Percentiles rank a stretch among this genome's conserved stretches.
phyloP scores from a whole-genome alignment of 2,113 vertebrate genomes.

The Oceanodroma tethys region DNA sequence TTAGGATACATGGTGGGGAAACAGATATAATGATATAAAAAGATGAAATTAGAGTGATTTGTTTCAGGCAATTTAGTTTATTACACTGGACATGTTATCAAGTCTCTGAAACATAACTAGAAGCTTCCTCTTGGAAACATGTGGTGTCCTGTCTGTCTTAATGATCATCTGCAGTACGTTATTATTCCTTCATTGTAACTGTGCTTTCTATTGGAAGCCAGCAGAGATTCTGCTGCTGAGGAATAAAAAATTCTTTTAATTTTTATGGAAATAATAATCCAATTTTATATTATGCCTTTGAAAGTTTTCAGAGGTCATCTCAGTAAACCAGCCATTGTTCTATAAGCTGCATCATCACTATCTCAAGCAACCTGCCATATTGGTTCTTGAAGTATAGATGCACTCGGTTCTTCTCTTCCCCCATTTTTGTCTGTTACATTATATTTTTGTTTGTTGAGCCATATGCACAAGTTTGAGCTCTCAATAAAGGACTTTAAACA shows the following conservation, averaged over 20 bases:
- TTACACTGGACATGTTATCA: not conserved
- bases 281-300: not conserved
- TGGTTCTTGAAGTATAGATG: not conserved
- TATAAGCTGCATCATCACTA: not conserved
- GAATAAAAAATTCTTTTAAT: not conserved
- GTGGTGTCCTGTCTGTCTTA: not conserved
- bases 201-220: not conserved
- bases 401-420: accelerated
- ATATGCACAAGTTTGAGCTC: not conserved
- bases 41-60: conserved; percentile 29
- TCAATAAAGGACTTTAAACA: not conserved
- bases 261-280: not conserved
- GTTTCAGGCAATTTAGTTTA: conserved; percentile 24
- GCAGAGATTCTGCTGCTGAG: not conserved
- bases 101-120: not conserved
- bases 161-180: not conserved
- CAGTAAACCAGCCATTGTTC: not conserved
- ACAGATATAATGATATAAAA: not conserved
- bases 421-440: accelerated
- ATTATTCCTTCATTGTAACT: not conserved
- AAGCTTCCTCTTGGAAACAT: not conserved
- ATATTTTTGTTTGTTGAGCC: not conserved
- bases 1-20: not conserved
- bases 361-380: not conserved
- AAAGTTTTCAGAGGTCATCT: not conserved